These are phyloP conservation scores for Catocala sponsa DNA, from an alignment of 2,888 invertebrate species.

Conservation along the genomic window DNA sequence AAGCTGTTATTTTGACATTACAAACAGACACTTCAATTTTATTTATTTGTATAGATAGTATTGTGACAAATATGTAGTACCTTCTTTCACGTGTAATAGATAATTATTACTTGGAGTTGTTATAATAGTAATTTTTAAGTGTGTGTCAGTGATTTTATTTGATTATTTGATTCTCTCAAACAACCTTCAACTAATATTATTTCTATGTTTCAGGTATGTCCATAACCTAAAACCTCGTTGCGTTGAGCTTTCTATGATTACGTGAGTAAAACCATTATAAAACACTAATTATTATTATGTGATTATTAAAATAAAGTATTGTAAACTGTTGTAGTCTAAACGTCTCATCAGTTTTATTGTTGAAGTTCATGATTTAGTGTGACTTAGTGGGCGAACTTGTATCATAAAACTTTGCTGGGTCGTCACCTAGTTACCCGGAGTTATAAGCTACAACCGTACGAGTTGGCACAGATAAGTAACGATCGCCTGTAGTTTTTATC, in stretches of 20 bases:
- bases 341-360: slow-evolving; percentile 38
- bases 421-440: slow-evolving; percentile 25
- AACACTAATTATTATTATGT: slow-evolving; percentile 16
- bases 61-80: no score
- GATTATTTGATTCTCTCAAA: no score
- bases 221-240: slow-evolving; percentile 19
- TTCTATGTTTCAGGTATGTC: slow-evolving; percentile 47
- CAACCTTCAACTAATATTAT: background rate
- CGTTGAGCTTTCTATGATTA: slow-evolving; percentile 18
- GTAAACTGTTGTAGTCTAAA: slow-evolving; percentile 26
- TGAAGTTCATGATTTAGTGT: slow-evolving; percentile 44
- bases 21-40: no score
- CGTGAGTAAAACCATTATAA: slow-evolving; percentile 47
- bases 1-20: no score
- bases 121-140: no score
- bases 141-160: no score
- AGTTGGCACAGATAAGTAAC: background rate
- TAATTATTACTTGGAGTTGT: no score
- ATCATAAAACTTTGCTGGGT: slow-evolving; percentile 47
- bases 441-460: slow-evolving; percentile 2
- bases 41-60: no score
- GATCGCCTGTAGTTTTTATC: background rate
- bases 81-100: no score
- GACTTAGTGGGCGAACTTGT: slow-evolving; percentile 30
- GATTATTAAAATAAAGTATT: slow-evolving; percentile 18